Base-by-base conservation (phyloP, 1,140 invertebrate species). In the Melitaea cinxia region DNA sequence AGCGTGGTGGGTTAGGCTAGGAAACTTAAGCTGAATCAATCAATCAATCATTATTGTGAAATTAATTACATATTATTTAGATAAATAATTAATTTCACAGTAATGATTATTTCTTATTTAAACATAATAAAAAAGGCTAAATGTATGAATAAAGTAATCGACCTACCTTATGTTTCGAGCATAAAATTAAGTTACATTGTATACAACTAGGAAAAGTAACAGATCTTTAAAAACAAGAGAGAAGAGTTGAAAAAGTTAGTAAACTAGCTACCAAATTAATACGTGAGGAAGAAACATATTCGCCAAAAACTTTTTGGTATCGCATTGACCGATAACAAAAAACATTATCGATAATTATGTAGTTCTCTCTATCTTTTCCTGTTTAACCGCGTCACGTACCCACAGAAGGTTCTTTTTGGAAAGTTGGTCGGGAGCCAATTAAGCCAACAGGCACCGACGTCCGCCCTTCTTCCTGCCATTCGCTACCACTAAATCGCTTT, bases 381-480 rank as follows among this genome's bases (percentile, higher is more conserved):
- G 61, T 65, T 78, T 73, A 81, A 78, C 79, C 77, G 68, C 75
- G 75, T 78, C 82, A 85, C 80, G 81, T 79, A 63, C 66, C 55
- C 53, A 59, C 54, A 61, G 50, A 65, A 64, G 72, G 70, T 75
- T 80, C 75, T 75, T 83, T 85, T 82, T 78, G 70, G 67, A 62
- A 80, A 84, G 72, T 88, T 88, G 82, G 85, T 85, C 76, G 75
- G 65, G 47, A 55, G 77, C 83, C 85, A 88, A 88, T 85, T 85
- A 85, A 82, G 80, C 70, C 72, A 82, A 63, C 74, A 80, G 80
- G 78, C 77, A 74, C 73, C 75, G 59, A 73, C 72, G 68, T 73
- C 75, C 79, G 58, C 69, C 74, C 77, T 79, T 70, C 79, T 82
- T 83, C 75, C 77, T 75, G 65, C 66, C 65, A 67, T 74, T 75